phyloP scores from a whole-genome alignment of 2,888 invertebrate genomes.

The Caenorhabditis sp. region DNA sequence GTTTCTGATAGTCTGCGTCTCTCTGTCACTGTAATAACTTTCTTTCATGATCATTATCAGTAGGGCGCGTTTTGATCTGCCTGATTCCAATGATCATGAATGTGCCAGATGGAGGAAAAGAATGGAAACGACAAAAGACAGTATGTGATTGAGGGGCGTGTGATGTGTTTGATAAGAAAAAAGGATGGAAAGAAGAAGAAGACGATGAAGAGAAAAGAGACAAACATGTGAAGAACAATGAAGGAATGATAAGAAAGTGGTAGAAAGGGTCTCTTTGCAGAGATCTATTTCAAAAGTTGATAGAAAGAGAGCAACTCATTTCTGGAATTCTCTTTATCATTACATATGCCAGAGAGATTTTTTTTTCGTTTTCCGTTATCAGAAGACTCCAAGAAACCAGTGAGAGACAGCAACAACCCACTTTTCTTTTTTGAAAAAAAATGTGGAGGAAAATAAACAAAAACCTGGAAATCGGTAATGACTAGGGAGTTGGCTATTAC shows the following conservation, averaged over 20 bases:
- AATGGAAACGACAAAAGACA: not conserved
- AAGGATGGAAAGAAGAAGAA: slow-evolving; percentile 4
- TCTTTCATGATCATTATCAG: not conserved
- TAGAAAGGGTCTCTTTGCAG: slow-evolving; percentile 10
- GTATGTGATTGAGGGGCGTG: not conserved
- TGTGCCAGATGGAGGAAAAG: slow-evolving; percentile 3
- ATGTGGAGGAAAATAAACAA: too few relatives aligned
- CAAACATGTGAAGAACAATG: slow-evolving; percentile 22
- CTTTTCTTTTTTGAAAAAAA: not conserved
- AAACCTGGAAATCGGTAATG: too few relatives aligned
- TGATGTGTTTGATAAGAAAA: slow-evolving; percentile 32
- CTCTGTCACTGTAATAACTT: not conserved
- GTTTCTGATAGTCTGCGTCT: not conserved
- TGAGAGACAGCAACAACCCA: not conserved
- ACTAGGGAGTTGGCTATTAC: too few relatives aligned
- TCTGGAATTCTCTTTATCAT: slow-evolving; percentile 19
- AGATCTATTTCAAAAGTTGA: slow-evolving; percentile 23
- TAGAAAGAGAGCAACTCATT: not conserved
- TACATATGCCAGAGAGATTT: not conserved
- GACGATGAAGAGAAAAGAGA: slow-evolving; percentile 9
- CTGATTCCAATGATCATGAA: slow-evolving; percentile 19
- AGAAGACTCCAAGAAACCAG: not conserved
- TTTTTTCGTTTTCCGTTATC: not conserved
- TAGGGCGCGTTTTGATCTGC: slow-evolving; percentile 19
- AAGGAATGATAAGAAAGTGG: not conserved